Conservation (phyloP, 2,113 vertebrate genomes). For the Montifringilla adamsi region DNA sequence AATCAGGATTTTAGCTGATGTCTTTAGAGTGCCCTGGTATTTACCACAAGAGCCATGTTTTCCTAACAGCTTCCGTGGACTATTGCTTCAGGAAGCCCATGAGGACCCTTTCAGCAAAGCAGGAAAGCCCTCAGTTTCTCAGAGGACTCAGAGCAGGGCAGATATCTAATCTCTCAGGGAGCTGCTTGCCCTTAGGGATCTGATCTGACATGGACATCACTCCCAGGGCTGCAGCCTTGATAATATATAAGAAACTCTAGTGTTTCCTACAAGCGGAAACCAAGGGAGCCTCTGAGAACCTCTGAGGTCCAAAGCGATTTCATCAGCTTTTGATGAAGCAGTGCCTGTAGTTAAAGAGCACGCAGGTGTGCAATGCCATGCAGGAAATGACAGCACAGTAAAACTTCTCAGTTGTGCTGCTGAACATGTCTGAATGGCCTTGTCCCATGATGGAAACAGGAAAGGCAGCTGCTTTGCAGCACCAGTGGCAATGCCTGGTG, state of each 20-base stretch:
- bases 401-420: neutral
- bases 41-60: neutral
- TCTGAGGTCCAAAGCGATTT: neutral
- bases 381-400: neutral
- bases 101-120: neutral
- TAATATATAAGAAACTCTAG: neutral
- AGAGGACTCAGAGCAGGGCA: neutral
- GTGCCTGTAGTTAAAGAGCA: neutral
- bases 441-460: neutral
- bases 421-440: neutral
- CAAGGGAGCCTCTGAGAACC: neutral
- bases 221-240: neutral
- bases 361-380: rapidly evolving
- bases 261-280: neutral
- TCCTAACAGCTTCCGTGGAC: neutral
- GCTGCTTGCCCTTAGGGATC: neutral
- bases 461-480: neutral
- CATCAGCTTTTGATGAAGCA: neutral
- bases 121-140: neutral
- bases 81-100: neutral
- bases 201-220: rapidly evolving
- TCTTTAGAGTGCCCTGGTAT: neutral
- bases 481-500: neutral
- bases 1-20: neutral
- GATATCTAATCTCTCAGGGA: neutral